A percentile compares a stretch with the other conserved stretches of the same genome.
Evolutionary conservation across 2,113 vertebrate species (phyloP).

Genomic region (Heterotis niloticus): DNA sequence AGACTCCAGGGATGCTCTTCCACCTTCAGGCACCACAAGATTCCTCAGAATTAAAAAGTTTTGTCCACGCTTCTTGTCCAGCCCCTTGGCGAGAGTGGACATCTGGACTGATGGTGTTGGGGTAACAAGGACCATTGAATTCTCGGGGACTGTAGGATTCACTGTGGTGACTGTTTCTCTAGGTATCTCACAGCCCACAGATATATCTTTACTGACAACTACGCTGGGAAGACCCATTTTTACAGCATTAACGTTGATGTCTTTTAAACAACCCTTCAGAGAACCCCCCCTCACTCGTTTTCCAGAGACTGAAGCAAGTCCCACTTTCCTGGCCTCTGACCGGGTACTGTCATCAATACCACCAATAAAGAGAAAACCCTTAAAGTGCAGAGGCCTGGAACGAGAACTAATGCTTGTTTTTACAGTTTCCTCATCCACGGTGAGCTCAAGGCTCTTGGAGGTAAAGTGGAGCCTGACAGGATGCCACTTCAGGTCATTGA

Average conservation of each 20-base stretch:
- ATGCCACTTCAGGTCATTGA: conserved; percentile 80
- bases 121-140: conserved; percentile 41
- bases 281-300: conserved; percentile 73
- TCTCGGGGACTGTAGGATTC: conserved; percentile 34
- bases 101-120: conserved; percentile 45
- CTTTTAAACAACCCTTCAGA: conserved; percentile 83
- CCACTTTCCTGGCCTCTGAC: conserved; percentile 64
- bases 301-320: conserved; percentile 69
- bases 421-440: conserved; percentile 69
- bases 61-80: conserved; percentile 52
- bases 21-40: conserved; percentile 76
- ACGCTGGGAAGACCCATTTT: conserved; percentile 71
- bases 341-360: conserved; percentile 69
- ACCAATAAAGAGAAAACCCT: conserved; percentile 74
- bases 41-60: conserved; percentile 69
- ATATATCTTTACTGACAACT: conserved; percentile 79
- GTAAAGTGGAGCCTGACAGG: conserved; percentile 66
- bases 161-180: conserved; percentile 43
- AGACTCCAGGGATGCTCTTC: conserved; percentile 69
- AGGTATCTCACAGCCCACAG: conserved; percentile 75
- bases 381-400: conserved; percentile 59
- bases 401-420: conserved; percentile 58
- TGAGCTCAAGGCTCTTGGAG: conserved; percentile 67
- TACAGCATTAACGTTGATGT: conserved; percentile 66
- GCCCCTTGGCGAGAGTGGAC: conserved; percentile 49